Percentiles rank a stretch among this genome's conserved stretches.
phyloP scores from a whole-genome alignment of 2,888 invertebrate genomes.

The Opisthograptis luteolata region DNA sequence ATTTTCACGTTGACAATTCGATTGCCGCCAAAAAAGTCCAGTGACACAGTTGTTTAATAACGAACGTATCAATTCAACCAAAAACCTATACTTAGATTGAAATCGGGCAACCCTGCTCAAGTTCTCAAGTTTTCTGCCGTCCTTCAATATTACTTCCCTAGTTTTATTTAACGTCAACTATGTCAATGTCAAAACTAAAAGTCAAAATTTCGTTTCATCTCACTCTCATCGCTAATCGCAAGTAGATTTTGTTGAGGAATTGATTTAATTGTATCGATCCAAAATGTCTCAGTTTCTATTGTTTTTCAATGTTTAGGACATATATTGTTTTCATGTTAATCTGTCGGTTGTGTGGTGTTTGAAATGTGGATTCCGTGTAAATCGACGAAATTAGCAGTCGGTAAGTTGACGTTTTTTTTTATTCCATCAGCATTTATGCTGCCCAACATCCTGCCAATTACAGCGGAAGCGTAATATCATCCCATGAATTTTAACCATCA shows the following conservation, averaged over 20 bases:
- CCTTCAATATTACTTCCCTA: too few relatives aligned
- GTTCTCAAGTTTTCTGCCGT: too few relatives aligned
- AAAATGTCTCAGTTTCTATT: constrained; percentile 44
- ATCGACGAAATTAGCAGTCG: constrained; percentile 89
- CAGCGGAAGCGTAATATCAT: constrained; percentile 76
- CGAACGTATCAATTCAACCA: too few relatives aligned
- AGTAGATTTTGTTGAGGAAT: constrained; percentile 37
- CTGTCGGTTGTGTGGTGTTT: constrained; percentile 17
- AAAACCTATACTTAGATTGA: too few relatives aligned
- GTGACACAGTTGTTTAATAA: too few relatives aligned
- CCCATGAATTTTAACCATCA: constrained; percentile 71
- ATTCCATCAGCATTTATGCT: constrained; percentile 60
- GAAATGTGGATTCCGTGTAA: constrained; percentile 90
- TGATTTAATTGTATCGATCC: constrained; percentile 48
- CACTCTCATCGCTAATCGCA: too few relatives aligned
- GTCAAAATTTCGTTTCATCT: constrained; percentile 42
- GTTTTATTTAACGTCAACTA: too few relatives aligned
- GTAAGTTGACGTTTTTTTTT: constrained; percentile 81
- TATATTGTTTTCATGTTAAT: background rate
- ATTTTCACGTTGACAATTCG: too few relatives aligned
- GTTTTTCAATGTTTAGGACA: constrained; percentile 37
- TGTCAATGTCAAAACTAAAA: constrained; percentile 14
- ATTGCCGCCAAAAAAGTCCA: too few relatives aligned
- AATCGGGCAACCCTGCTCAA: too few relatives aligned
- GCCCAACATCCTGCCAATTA: constrained; percentile 68